Conservation (phyloP, 2,888 invertebrate species). For the Apoda limacodes region DNA sequence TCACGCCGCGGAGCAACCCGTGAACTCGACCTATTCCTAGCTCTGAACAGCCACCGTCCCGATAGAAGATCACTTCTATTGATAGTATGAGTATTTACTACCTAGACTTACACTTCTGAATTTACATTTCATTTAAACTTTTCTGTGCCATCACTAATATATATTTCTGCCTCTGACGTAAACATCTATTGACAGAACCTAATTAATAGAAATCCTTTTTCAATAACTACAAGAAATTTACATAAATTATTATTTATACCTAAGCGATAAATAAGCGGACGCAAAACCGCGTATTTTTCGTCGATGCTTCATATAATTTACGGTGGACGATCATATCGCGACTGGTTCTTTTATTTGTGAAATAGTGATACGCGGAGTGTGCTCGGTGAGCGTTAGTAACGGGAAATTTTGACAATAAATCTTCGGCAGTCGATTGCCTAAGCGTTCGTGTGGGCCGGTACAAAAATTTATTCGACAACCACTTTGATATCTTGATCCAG, state of each 20-base stretch:
- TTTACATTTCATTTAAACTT: no score
- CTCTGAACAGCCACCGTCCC: conserved; percentile 57
- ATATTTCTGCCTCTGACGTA: no score
- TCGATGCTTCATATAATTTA: conserved; percentile 63
- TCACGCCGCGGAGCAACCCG: conserved; percentile 59
- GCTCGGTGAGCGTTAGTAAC: conserved; percentile 68
- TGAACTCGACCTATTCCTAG: conserved; percentile 67
- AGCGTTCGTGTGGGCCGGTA: conserved; percentile 62
- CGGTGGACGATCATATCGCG: conserved; percentile 66
- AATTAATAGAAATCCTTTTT: conserved; percentile 38
- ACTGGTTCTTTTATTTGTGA: conserved; percentile 69
- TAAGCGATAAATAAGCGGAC: conserved; percentile 61
- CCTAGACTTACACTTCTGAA: no score
- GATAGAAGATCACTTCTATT: no score
- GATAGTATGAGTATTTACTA: no score
- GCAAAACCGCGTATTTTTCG: conserved; percentile 64
- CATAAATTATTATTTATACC: conserved; percentile 55
- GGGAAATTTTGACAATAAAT: conserved; percentile 69
- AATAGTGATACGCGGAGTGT: conserved; percentile 68
- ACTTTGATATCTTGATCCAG: conserved; percentile 63
- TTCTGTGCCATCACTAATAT: no score
- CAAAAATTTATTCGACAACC: conserved; percentile 59
- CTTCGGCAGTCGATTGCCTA: conserved; percentile 66
- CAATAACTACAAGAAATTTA: conserved; percentile 35
- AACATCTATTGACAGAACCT: conserved; percentile 23